Conservation (phyloP, 2,888 invertebrate species). For the Caenorhabditis zanzibari region DNA sequence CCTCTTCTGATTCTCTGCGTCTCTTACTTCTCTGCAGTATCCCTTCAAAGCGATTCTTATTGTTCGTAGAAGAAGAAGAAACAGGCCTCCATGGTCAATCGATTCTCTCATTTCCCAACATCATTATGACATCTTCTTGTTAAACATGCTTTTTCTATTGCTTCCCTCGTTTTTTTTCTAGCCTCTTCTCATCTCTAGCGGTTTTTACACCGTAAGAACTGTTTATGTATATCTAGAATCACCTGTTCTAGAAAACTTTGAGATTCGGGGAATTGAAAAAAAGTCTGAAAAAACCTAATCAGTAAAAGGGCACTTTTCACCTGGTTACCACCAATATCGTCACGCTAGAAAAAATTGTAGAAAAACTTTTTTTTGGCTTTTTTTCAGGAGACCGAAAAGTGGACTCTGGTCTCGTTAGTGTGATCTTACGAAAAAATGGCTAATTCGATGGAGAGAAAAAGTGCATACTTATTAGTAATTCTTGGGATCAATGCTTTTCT, state of each 20-base stretch:
- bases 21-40: not conserved
- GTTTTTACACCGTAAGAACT: not conserved
- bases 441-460: not conserved
- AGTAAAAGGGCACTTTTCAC: too few relatives aligned
- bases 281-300: too few relatives aligned
- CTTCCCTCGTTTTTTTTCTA: not conserved
- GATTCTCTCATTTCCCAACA: too few relatives aligned
- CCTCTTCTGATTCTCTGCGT: conserved; percentile 2
- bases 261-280: not conserved
- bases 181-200: not conserved
- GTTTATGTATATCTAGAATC: not conserved
- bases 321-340: too few relatives aligned
- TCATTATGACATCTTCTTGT: conserved; percentile 2
- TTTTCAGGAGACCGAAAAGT: too few relatives aligned
- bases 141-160: conserved; percentile 33
- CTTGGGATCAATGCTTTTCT: too few relatives aligned
- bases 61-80: conserved; percentile 6
- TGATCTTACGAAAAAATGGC: not conserved
- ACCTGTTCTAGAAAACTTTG: conserved; percentile 5
- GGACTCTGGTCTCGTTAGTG: too few relatives aligned
- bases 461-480: too few relatives aligned
- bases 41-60: not conserved
- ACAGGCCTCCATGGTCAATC: conserved; percentile 32
- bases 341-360: too few relatives aligned
- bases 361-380: too few relatives aligned